Percentiles rank a stretch among this genome's conserved stretches.
phyloP scores from a whole-genome alignment of 2,888 invertebrate species.

The Yponomeuta cagnagella region DNA sequence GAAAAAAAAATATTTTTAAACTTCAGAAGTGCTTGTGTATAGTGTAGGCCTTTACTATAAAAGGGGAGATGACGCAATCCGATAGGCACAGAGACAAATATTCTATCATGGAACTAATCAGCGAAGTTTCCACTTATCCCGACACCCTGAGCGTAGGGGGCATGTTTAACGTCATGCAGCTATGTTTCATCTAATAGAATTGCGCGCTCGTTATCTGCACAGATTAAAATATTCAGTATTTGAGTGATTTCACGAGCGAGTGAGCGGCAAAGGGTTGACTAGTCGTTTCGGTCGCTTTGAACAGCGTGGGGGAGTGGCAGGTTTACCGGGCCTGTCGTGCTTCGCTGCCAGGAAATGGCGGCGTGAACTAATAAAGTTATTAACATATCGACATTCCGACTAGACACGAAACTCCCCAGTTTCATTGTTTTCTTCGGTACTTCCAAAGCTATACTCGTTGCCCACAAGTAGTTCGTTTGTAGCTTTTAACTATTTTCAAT shows the following conservation, averaged over 20 bases:
- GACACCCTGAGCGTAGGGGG: background rate
- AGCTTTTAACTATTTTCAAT: too few relatives aligned
- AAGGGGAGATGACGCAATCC: background rate
- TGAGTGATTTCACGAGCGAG: conserved; percentile 76
- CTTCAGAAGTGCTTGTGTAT: background rate
- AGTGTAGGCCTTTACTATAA: background rate
- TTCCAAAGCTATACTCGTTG: too few relatives aligned
- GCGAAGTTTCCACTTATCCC: conserved; percentile 4
- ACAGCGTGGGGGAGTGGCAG: conserved; percentile 32
- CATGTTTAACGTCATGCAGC: conserved; percentile 66
- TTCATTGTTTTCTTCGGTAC: too few relatives aligned
- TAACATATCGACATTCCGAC: conserved; percentile 24
- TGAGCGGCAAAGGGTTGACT: conserved; percentile 75
- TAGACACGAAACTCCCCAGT: background rate
- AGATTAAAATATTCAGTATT: conserved; percentile 77
- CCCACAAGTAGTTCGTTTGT: too few relatives aligned
- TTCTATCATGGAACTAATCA: conserved; percentile 13
- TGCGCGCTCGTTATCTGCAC: conserved; percentile 75
- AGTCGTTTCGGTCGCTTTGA: conserved; percentile 72
- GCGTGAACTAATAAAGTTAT: conserved; percentile 37
- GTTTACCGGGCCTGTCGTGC: conserved; percentile 5
- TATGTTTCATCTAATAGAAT: conserved; percentile 75
- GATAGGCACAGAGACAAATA: background rate
- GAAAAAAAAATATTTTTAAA: background rate
- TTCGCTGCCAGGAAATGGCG: conserved; percentile 34